Evolutionary conservation across 2,888 invertebrate genomes (phyloP).

Genomic region (Apamea crenata): DNA sequence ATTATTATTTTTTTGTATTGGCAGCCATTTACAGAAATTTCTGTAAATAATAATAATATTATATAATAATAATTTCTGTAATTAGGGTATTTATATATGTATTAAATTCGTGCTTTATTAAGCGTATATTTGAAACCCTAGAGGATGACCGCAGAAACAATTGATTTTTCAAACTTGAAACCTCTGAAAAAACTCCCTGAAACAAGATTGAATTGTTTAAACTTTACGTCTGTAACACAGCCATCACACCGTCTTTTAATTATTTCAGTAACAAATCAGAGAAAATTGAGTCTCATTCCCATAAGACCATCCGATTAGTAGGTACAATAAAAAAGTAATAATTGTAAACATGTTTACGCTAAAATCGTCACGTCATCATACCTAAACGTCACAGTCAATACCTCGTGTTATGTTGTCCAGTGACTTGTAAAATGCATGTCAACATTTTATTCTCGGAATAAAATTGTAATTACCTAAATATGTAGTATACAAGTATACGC

Average conservation of each 20-base stretch:
- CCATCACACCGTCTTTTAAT: not conserved
- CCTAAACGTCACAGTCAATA: not conserved
- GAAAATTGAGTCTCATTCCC: not conserved
- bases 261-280: not conserved
- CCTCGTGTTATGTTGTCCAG: not conserved
- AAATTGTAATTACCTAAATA: not conserved
- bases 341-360: conserved; percentile 14
- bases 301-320: not conserved
- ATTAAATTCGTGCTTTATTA: not conserved
- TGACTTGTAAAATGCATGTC: not conserved
- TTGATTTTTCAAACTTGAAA: not conserved
- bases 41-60: no score
- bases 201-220: not conserved
- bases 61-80: no score
- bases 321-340: not conserved
- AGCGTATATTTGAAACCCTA: not conserved
- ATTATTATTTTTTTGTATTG: not conserved
- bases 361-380: conserved; percentile 6
- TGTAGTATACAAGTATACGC: not conserved
- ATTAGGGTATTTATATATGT: no score
- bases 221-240: not conserved
- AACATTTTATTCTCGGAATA: not conserved
- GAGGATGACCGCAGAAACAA: not conserved
- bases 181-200: not conserved
- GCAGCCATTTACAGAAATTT: not conserved